phyloP scores from a whole-genome alignment of 2,113 vertebrate species.

The Myotis brandtii region DNA sequence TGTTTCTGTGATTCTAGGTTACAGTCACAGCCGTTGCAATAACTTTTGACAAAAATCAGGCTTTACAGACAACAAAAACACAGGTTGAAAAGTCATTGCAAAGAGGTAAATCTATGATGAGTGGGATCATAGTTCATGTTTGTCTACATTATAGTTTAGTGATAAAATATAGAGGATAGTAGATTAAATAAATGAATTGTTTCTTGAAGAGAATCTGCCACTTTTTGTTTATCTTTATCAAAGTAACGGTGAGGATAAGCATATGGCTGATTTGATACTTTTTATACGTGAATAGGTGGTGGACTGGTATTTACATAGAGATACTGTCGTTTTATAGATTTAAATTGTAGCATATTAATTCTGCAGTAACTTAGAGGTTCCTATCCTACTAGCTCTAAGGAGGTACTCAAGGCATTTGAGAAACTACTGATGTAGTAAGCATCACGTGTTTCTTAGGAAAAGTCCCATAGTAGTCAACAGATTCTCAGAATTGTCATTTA shows the following conservation, averaged over 20 bases:
- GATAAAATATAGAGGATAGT: neutral
- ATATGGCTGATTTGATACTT: neutral
- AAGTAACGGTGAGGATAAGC: neutral
- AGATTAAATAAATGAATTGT: neutral
- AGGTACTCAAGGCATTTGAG: neutral
- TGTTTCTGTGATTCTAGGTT: constrained; percentile 88
- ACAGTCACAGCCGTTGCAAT: constrained; percentile 98
- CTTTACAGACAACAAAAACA: constrained; percentile 88
- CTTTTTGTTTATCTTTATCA: neutral
- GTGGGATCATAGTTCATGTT: neutral
- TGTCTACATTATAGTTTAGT: neutral
- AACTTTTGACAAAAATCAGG: constrained; percentile 95
- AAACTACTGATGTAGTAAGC: neutral
- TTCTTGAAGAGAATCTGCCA: neutral
- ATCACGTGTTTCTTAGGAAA: neutral
- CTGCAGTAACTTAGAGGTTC: neutral
- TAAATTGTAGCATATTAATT: neutral
- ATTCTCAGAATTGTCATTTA: neutral
- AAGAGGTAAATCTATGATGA: constrained; percentile 88
- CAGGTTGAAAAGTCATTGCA: constrained; percentile 88
- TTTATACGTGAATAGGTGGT: neutral
- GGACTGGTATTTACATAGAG: neutral
- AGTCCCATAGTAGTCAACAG: neutral
- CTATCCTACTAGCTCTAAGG: neutral
- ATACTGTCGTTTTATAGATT: neutral